Base-by-base conservation (phyloP, 1,140 invertebrate genomes). In the Stenopsyche tienmushanensis region DNA sequence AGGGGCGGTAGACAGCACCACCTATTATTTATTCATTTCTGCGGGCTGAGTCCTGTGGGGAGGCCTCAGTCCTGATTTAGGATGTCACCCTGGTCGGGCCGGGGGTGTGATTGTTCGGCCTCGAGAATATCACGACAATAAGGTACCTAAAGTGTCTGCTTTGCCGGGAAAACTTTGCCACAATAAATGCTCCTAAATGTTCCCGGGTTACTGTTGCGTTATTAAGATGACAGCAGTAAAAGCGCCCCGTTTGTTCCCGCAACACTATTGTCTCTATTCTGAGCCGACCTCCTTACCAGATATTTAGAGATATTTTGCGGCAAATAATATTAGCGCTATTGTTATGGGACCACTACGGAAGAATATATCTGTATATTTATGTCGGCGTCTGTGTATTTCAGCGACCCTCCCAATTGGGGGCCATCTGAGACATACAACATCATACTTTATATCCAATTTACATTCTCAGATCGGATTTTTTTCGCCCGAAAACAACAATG, bases 211-310 rank as follows among this genome's bases (percentile, higher is more conserved):
- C 50, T 53, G 50, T 53, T 24, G 50, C 50, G 50, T 53, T 53
- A 53, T 53, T 53, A 53, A 53, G 50, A 53, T 53, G 50, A 53
- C 50, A 53, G 50, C 29, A 34, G 29, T 34, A 34, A 34, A 34
- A 34, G 29, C 5, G 29, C 5, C n/a, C n/a, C n/a, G n/a, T n/a
- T n/a, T n/a, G n/a, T n/a, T 17, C 45, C 50, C 50, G 50, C 50
- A 24, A 53, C 50, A 29, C 50, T 29, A 53, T 29, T 53, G 50
- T 53, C 50, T 53, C 50, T 24, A 53, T 53, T 10, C 24, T 29
- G 50, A 29, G 50, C 50, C 50, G 21, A 20, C 13, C 50, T 20
- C 20, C 18, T 23, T n/a, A n/a, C n/a, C n/a, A n/a, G n/a, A n/a
- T n/a, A n/a, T n/a, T n/a, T n/a, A n/a, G n/a, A n/a, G n/a, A n/a